Evolutionary conservation across 2,888 invertebrate genomes (phyloP).

Genomic region (Ormyrus rosae): DNA sequence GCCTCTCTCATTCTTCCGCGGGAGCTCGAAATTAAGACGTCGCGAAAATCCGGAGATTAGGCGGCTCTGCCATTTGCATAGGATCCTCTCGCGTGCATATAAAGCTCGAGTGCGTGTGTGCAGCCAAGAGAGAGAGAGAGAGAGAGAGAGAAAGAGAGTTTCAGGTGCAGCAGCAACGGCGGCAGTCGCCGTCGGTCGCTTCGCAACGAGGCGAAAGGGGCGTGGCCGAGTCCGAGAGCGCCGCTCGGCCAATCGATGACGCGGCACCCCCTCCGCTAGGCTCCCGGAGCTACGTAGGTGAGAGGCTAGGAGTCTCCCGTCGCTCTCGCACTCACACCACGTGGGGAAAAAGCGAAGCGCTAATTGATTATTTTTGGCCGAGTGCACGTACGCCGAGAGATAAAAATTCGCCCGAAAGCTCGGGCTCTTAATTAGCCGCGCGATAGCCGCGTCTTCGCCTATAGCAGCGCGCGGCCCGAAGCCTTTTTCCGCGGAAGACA

Average conservation of each 20-base stretch:
- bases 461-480: too few species aligned
- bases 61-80: constrained; percentile 60
- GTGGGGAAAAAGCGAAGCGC: constrained; percentile 58
- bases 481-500: not conserved
- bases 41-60: constrained; percentile 62
- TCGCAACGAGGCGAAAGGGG: constrained; percentile 58
- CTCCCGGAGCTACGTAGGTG: constrained; percentile 4
- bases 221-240: constrained; percentile 61
- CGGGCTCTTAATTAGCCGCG: not conserved
- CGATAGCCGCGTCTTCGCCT: too few species aligned
- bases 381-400: not conserved
- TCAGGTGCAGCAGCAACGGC: constrained; percentile 58
- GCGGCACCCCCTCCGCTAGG: constrained; percentile 62
- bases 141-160: constrained; percentile 18
- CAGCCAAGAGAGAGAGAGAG: too few species aligned
- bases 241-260: constrained; percentile 70
- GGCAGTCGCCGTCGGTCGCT: constrained; percentile 27
- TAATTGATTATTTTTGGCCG: constrained; percentile 60
- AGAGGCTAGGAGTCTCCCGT: constrained; percentile 21
- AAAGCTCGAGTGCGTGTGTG: not conserved
- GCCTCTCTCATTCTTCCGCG: constrained; percentile 14
- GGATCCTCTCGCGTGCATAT: not conserved
- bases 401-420: constrained; percentile 11
- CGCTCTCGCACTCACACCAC: constrained; percentile 53
- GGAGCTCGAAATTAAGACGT: constrained; percentile 58